phyloP scores from a whole-genome alignment of 2,113 vertebrate genomes.

The Nestor notabilis region DNA sequence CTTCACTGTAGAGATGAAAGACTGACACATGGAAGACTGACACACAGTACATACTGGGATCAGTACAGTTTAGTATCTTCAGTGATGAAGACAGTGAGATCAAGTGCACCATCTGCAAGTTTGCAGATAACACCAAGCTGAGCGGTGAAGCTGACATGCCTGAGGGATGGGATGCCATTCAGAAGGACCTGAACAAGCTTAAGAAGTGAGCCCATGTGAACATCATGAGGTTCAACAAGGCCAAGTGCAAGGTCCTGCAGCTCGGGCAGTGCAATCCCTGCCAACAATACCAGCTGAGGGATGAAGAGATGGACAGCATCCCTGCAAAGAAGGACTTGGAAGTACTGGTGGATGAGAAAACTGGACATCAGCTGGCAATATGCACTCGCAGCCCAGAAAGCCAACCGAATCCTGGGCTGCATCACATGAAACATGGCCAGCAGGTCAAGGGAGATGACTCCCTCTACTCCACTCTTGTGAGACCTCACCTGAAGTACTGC shows the following conservation, averaged over 20 bases:
- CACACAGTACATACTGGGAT: neutral
- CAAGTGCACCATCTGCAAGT: neutral
- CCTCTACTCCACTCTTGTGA: accelerated
- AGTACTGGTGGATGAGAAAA: neutral
- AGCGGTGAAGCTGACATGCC: neutral
- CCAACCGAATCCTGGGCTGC: neutral
- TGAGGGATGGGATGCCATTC: neutral
- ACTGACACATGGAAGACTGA: neutral
- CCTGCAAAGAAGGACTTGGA: accelerated
- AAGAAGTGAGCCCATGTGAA: neutral
- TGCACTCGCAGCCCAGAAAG: accelerated
- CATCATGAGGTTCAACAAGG: neutral
- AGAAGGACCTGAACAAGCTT: neutral
- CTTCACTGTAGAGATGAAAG: neutral
- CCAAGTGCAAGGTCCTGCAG: neutral
- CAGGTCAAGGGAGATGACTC: neutral
- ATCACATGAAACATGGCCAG: accelerated
- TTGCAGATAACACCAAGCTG: neutral
- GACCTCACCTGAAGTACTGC: neutral
- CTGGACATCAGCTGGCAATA: neutral
- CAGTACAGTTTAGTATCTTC: neutral
- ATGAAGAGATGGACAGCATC: neutral
- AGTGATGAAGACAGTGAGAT: neutral
- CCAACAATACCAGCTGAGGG: neutral
- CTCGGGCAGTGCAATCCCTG: accelerated